Evolutionary conservation across 2,888 invertebrate species (phyloP).

Genomic region (Chloromyia formosa): DNA sequence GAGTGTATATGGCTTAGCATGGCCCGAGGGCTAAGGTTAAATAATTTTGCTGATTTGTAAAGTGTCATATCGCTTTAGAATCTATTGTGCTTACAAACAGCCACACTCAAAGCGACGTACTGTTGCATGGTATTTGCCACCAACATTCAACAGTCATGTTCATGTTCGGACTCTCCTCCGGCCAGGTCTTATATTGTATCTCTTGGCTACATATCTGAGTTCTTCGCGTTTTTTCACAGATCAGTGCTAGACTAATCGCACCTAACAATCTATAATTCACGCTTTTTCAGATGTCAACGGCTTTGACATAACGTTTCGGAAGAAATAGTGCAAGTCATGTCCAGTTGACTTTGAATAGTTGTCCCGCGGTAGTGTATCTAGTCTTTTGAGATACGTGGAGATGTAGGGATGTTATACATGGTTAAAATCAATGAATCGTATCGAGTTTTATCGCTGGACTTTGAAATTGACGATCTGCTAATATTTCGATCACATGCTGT

Average conservation of each 20-base stretch:
- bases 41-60: slow-evolving; percentile 40
- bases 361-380: slow-evolving; percentile 13
- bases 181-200: slow-evolving; percentile 1
- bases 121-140: slow-evolving; percentile 34
- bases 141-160: slow-evolving; percentile 43
- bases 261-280: slow-evolving; percentile 37
- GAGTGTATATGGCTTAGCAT: background rate
- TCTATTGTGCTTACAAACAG: slow-evolving; percentile 22
- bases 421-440: too few relatives aligned
- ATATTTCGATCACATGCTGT: too few relatives aligned
- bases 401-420: too few relatives aligned
- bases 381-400: background rate
- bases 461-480: too few relatives aligned
- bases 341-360: slow-evolving; percentile 37
- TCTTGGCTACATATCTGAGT: background rate
- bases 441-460: too few relatives aligned
- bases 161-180: slow-evolving; percentile 1
- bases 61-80: slow-evolving; percentile 36
- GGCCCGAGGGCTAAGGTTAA: slow-evolving; percentile 29
- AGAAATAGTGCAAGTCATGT: slow-evolving; percentile 39
- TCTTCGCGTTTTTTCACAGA: slow-evolving; percentile 31
- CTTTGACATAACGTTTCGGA: slow-evolving; percentile 37
- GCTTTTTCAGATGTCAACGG: slow-evolving; percentile 45
- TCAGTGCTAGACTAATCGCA: slow-evolving; percentile 18
- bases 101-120: slow-evolving; percentile 4